Evolutionary conservation across 2,888 invertebrate species (phyloP), one percentile per base, ranked within the genome.

Genomic region (Chrysolina americana): DNA sequence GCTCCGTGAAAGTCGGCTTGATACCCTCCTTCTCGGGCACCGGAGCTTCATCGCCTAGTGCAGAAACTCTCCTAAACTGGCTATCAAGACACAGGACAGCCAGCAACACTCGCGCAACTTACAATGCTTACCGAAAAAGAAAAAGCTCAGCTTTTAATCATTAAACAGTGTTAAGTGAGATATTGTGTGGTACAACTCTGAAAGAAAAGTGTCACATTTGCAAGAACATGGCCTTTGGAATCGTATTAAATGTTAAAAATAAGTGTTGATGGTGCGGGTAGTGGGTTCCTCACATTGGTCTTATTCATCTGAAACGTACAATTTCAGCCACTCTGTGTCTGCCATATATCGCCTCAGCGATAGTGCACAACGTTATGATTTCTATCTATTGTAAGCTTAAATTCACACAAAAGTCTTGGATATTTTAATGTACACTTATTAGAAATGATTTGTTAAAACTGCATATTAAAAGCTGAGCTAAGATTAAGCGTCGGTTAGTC

Each of bases 1-100:
- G 94, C 92, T 98, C 98, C 87, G 98, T 98, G 91, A 98, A 99
- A 83, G 97, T 97, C 84, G 99, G 98, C 91, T 97, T 98, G 90
- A 96, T 95, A 89, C 94, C 96, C 89, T 96, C 95, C 86, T 95
- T 95, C 86, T 95, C 95, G 85, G 96, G 96, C 88, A 96, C 94
- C 85, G 96, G 95, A 88, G 96, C 96, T 91, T 97, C 97, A 91
- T 97, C 97, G 95, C 97, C 97, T 96, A 91, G 80, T 88, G 88
- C 87, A 86, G 82, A 87, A 87, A 88, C 85, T 86, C 85, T 85
- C 84, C 86, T 86, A 86, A 86, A 86, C 86, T 86, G 86, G 86
- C 87, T 86, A 85, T 86, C 86, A 80, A 82, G 79, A 82, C 81
- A 86, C 77, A 82, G 84, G 87, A 85, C 86, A 87, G 87, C 87